Conservation (phyloP, 1,140 invertebrate genomes). For the Argopecten irradians region DNA sequence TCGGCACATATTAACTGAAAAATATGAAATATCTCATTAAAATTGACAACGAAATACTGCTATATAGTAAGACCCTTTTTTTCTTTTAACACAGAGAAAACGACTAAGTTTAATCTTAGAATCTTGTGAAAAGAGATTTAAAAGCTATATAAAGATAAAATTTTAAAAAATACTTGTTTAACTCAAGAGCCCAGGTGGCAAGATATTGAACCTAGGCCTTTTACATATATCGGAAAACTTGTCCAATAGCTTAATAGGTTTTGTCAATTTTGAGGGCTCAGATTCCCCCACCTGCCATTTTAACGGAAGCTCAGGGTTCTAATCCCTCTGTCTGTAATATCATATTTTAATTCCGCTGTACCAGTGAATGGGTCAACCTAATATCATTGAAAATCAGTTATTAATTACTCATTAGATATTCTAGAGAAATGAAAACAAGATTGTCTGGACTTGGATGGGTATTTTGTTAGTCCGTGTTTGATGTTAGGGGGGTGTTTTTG, state of each 20-base stretch:
- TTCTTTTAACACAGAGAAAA: too few relatives aligned
- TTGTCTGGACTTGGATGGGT: not conserved
- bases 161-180: too few relatives aligned
- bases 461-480: not conserved
- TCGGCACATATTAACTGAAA: too few relatives aligned
- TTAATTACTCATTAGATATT: not conserved
- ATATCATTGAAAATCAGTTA: conserved; percentile 3
- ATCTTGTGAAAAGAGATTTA: too few relatives aligned
- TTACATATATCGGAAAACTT: not conserved
- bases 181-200: not conserved
- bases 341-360: not conserved
- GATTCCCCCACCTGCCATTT: not conserved
- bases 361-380: not conserved
- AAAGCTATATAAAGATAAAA: too few relatives aligned
- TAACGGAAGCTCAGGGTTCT: not conserved
- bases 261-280: not conserved
- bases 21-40: too few relatives aligned
- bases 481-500: not conserved
- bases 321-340: not conserved
- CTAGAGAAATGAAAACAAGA: not conserved
- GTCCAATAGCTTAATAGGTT: not conserved
- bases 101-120: too few relatives aligned
- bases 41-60: too few relatives aligned
- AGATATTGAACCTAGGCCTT: not conserved
- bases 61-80: too few relatives aligned